These are phyloP conservation scores for Drosophila ambigua DNA, from an alignment of 1,140 invertebrate species.

Conservation along the genomic window DNA sequence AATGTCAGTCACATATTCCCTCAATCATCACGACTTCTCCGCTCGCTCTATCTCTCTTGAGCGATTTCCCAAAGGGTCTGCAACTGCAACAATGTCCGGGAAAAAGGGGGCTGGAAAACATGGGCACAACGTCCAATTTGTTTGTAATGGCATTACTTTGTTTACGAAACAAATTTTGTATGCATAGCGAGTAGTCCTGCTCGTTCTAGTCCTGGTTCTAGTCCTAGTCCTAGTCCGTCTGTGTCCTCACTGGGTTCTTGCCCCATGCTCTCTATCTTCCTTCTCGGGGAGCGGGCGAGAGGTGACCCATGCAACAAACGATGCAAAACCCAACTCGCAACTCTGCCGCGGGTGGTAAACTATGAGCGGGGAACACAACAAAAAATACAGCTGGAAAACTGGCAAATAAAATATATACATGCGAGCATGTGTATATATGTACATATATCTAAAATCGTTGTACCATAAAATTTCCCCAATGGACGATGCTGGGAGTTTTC, in stretches of 20 bases:
- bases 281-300: background rate
- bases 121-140: constrained; percentile 79
- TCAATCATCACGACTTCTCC: constrained; percentile 38
- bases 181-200: constrained; percentile 74
- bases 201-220: background rate
- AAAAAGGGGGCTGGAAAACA: constrained; percentile 39
- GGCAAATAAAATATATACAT: constrained; percentile 46
- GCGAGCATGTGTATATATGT: constrained; percentile 26
- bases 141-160: constrained; percentile 82
- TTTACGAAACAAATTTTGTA: constrained; percentile 82
- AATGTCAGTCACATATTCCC: constrained; percentile 67
- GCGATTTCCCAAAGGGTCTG: constrained; percentile 61
- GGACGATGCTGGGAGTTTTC: constrained; percentile 60
- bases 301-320: constrained; percentile 41
- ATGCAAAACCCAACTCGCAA: constrained; percentile 26
- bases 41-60: constrained; percentile 21
- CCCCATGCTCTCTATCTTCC: background rate
- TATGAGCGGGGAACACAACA: background rate
- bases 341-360: constrained; percentile 26
- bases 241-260: background rate
- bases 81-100: constrained; percentile 30
- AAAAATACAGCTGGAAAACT: constrained; percentile 28
- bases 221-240: constrained; percentile 15
- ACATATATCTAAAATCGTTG: constrained; percentile 71
- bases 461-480: constrained; percentile 81